phyloP scores from a whole-genome alignment of 1,140 invertebrate genomes.

The Palaemon carinicauda region DNA sequence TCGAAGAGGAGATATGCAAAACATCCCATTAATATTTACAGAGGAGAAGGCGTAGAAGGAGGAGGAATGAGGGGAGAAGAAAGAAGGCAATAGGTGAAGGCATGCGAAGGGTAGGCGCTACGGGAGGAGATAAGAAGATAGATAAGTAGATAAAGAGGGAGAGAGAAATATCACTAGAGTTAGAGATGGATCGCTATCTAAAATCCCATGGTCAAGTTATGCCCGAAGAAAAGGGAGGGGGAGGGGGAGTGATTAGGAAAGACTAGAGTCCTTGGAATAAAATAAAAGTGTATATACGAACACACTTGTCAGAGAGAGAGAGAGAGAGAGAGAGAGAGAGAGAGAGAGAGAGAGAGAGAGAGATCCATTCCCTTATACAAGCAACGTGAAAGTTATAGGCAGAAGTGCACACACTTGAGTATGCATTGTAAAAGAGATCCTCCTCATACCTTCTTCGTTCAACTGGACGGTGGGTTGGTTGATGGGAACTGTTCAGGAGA shows the following conservation, averaged over 20 bases:
- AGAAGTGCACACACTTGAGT: too few relatives aligned
- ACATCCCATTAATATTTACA: constrained; percentile 51
- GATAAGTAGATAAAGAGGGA: neutral
- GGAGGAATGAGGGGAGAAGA: neutral
- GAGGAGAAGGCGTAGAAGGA: neutral
- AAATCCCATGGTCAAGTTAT: neutral
- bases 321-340: neutral
- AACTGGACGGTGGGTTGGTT: too few relatives aligned
- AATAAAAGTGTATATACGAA: neutral
- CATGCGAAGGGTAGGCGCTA: neutral
- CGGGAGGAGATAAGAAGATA: neutral
- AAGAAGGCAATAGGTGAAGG: neutral
- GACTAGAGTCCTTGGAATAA: neutral
- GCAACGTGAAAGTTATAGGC: neutral
- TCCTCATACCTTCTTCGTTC: too few relatives aligned
- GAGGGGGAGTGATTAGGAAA: neutral
- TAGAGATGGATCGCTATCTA: too few relatives aligned
- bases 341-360: neutral
- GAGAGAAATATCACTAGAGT: neutral
- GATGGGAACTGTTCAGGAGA: too few relatives aligned
- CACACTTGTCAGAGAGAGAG: neutral
- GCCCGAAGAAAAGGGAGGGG: neutral
- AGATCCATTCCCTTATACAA: too few relatives aligned
- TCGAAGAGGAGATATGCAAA: constrained; percentile 36
- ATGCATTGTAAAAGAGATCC: too few relatives aligned